Evolutionary conservation across 2,888 invertebrate species (phyloP).

Genomic region (Selenia dentaria): DNA sequence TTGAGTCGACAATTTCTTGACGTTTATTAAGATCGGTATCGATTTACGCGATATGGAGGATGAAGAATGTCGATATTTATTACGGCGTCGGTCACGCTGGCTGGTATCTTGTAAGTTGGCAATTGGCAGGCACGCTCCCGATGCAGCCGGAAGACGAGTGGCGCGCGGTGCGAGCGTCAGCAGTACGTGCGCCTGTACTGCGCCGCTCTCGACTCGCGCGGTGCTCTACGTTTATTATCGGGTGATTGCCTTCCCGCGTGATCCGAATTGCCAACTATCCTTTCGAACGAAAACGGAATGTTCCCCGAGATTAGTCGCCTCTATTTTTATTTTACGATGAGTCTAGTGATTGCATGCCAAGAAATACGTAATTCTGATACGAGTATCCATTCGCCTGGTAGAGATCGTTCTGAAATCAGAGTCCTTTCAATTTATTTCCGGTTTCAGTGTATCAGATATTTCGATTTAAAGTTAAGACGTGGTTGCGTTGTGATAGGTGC

Average conservation of each 20-base stretch:
- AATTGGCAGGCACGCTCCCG: slow-evolving; percentile 40
- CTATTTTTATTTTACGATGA: slow-evolving; percentile 63
- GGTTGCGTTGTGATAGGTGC: no score
- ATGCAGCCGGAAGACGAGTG: slow-evolving; percentile 51
- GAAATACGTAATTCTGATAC: slow-evolving; percentile 25
- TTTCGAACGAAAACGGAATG: slow-evolving; percentile 62
- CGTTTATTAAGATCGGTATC: slow-evolving; percentile 9
- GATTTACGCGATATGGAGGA: slow-evolving; percentile 22
- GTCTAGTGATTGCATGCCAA: slow-evolving; percentile 37
- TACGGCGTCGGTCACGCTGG: slow-evolving; percentile 37
- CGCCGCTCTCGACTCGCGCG: slow-evolving; percentile 55
- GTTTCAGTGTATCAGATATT: slow-evolving; percentile 18
- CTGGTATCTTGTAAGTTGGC: slow-evolving; percentile 36
- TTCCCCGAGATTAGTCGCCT: slow-evolving; percentile 61
- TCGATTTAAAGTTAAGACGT: slow-evolving; percentile 26
- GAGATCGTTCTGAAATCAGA: slow-evolving; percentile 19
- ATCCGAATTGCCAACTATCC: slow-evolving; percentile 74
- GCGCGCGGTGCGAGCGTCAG: slow-evolving; percentile 49
- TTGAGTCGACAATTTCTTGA: background rate
- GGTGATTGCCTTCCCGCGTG: slow-evolving; percentile 81
- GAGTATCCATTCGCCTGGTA: slow-evolving; percentile 21
- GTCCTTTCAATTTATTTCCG: slow-evolving; percentile 22
- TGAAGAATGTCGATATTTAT: slow-evolving; percentile 41
- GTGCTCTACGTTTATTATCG: slow-evolving; percentile 76
- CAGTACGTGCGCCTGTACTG: slow-evolving; percentile 65